Percentiles rank a stretch among this genome's conserved stretches.
Evolutionary conservation across 2,113 vertebrate genomes (phyloP).

Genomic region (Trinectes maculatus): DNA sequence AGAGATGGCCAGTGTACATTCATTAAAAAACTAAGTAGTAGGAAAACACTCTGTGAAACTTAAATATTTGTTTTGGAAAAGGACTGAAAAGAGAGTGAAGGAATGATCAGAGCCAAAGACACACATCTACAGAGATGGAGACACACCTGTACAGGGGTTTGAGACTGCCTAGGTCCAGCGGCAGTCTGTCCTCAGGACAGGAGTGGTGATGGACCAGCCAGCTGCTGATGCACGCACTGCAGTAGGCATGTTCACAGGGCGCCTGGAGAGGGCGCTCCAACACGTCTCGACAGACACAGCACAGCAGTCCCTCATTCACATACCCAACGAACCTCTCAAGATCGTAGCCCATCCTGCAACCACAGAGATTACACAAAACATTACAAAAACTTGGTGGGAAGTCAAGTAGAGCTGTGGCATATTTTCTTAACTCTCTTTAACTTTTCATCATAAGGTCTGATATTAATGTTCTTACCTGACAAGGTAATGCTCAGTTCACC

Average conservation of each 20-base stretch:
- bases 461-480: conserved; percentile 61
- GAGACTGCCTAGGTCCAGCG: conserved; percentile 82
- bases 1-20: neutral
- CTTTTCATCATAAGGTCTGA: neutral
- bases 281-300: conserved; percentile 90
- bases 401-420: no score
- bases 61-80: no score
- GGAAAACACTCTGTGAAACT: no score
- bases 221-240: conserved; percentile 86
- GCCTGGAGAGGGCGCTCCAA: conserved; percentile 89
- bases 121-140: neutral
- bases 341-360: conserved; percentile 87
- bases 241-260: conserved; percentile 91
- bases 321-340: conserved; percentile 90
- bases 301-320: conserved; percentile 90
- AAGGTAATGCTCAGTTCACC: conserved; percentile 23
- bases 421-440: neutral
- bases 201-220: conserved; percentile 88
- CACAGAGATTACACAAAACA: neutral
- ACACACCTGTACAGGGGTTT: conserved; percentile 87
- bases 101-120: neutral
- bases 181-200: conserved; percentile 89
- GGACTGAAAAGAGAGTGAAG: neutral
- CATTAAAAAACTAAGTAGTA: neutral
- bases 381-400: neutral